phyloP scores from a whole-genome alignment of 1,140 invertebrate species.

The Doryteuthis pealeii region DNA sequence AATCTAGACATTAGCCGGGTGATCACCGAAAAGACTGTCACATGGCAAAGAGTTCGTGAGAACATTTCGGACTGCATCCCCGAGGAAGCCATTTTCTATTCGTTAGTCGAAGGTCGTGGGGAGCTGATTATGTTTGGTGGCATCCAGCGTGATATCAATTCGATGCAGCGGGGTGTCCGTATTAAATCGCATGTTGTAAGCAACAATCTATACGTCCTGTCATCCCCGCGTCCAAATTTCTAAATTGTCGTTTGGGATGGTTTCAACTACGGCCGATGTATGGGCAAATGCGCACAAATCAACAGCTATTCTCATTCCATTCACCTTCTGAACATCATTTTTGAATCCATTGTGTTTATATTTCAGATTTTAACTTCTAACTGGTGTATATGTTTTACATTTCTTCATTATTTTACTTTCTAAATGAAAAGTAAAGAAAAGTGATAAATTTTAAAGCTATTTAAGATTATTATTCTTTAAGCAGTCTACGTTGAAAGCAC shows the following conservation, averaged over 20 bases:
- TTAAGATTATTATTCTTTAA: too few relatives aligned
- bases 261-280: neutral
- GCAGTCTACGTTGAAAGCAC: too few relatives aligned
- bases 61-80: constrained; percentile 63
- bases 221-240: constrained; percentile 10
- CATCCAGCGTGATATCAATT: constrained; percentile 62
- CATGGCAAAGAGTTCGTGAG: constrained; percentile 73
- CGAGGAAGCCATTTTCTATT: constrained; percentile 87
- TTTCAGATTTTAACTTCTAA: neutral
- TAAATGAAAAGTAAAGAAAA: too few relatives aligned
- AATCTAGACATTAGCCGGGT: constrained; percentile 82
- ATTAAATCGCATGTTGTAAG: constrained; percentile 39
- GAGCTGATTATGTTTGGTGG: constrained; percentile 95
- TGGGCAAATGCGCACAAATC: neutral
- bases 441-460: too few relatives aligned
- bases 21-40: constrained; percentile 64
- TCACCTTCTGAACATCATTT: neutral
- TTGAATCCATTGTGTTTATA: neutral
- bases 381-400: too few relatives aligned
- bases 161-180: constrained; percentile 44
- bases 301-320: too few relatives aligned
- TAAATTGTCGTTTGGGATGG: neutral
- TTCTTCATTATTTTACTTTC: too few relatives aligned
- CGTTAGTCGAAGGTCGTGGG: constrained; percentile 82
- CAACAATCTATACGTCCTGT: constrained; percentile 38